A percentile compares a stretch with the other conserved stretches of the same genome.
Evolutionary conservation across 1,140 invertebrate genomes (phyloP).

Genomic region (Limonius californicus): DNA sequence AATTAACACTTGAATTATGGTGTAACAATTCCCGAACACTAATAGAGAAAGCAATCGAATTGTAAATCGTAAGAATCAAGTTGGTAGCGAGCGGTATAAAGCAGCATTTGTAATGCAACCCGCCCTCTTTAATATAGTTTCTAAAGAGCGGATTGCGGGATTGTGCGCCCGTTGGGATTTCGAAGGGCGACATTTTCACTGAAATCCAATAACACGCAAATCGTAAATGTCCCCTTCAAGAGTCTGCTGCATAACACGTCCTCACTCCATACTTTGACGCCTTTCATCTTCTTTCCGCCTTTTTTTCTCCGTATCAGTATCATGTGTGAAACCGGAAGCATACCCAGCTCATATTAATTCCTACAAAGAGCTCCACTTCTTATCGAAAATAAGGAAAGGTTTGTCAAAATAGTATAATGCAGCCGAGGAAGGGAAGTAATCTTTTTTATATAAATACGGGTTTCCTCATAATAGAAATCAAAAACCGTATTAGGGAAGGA

Average conservation of each 20-base stretch:
- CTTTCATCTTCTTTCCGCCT: not conserved
- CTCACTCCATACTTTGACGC: slow-evolving; percentile 10
- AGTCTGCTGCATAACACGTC: slow-evolving; percentile 22
- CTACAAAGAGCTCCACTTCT: not conserved
- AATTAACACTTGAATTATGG: too few species aligned
- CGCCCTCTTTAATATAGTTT: slow-evolving; percentile 24
- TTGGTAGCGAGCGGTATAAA: slow-evolving; percentile 2
- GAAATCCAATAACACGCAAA: slow-evolving; percentile 25
- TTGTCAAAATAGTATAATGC: too few species aligned
- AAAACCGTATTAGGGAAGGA: too few species aligned
- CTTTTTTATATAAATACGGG: too few species aligned
- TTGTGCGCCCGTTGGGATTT: slow-evolving; percentile 7
- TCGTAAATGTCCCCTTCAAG: slow-evolving; percentile 23
- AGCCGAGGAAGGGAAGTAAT: too few species aligned
- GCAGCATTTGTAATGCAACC: slow-evolving; percentile 9
- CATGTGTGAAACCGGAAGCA: not conserved
- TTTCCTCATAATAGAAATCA: too few species aligned
- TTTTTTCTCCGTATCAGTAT: not conserved
- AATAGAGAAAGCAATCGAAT: not conserved
- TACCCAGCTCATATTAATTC: not conserved
- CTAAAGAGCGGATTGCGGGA: slow-evolving; percentile 16
- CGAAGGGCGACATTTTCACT: slow-evolving; percentile 21
- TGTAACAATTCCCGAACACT: not conserved
- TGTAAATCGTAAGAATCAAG: slow-evolving; percentile 1
- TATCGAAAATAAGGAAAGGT: too few species aligned